These are phyloP conservation scores for Pycnonotus jocosus DNA, from an alignment of 2,113 vertebrate genomes.

Conservation along the genomic window DNA sequence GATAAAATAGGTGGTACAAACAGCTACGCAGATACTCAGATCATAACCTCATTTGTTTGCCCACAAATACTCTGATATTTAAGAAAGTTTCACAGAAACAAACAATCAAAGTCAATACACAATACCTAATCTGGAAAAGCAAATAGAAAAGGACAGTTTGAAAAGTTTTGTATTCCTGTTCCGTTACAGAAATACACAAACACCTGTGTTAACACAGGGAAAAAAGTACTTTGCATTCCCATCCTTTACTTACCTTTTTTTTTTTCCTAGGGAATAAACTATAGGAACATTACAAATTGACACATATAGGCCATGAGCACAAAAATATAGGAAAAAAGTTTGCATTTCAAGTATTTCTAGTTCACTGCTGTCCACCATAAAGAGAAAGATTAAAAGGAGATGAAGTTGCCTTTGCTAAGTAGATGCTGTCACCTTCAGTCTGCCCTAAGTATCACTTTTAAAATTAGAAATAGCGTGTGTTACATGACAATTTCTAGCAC, in stretches of 20 bases:
- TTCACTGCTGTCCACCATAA: not conserved
- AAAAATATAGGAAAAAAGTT: not conserved
- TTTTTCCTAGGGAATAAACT: not conserved
- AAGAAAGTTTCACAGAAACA: not conserved
- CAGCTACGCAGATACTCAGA: not conserved
- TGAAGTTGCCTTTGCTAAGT: not conserved
- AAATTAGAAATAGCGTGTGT: not conserved
- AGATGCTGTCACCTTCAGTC: not conserved
- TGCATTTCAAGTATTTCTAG: not conserved
- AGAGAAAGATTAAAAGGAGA: not conserved
- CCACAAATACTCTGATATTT: not conserved
- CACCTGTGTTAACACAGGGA: not conserved
- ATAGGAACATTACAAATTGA: not conserved
- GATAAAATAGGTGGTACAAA: not conserved
- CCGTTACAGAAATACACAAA: not conserved
- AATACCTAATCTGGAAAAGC: not conserved
- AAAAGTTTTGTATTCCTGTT: not conserved
- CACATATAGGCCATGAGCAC: not conserved
- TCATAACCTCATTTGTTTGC: not conserved
- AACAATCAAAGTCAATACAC: not conserved
- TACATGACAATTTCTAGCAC: not conserved
- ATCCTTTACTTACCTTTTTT: not conserved
- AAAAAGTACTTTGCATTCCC: not conserved
- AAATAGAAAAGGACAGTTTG: not conserved
- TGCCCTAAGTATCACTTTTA: not conserved